Conservation (phyloP, 64 coral and sea anemone species). For the Montipora cactus region DNA sequence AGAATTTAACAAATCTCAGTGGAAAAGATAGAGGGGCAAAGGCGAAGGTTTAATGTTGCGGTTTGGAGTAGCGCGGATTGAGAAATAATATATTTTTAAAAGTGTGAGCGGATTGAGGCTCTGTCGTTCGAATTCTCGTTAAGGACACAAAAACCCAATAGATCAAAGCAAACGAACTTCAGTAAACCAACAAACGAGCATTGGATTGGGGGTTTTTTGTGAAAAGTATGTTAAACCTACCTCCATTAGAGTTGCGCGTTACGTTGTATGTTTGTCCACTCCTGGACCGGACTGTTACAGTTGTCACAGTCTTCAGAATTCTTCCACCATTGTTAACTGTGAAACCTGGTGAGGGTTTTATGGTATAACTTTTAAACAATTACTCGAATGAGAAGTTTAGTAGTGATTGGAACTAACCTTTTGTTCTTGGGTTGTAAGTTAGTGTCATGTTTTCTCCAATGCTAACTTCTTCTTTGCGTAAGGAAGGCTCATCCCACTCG, state of each 20-base stretch:
- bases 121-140: no score
- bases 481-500: rapidly evolving
- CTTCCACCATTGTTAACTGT: not conserved
- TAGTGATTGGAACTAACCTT: not conserved
- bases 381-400: not conserved
- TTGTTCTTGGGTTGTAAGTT: not conserved
- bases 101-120: no score
- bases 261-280: not conserved
- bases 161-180: no score
- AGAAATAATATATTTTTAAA: no score
- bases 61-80: not conserved
- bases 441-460: no score
- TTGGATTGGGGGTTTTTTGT: no score
- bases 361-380: not conserved
- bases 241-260: not conserved
- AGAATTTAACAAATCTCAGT: not conserved
- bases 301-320: not conserved
- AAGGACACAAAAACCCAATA: no score
- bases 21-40: not conserved
- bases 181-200: no score
- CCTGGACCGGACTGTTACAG: not conserved
- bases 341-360: not conserved
- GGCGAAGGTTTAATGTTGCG: not conserved
- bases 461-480: rapidly evolving
- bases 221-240: not conserved